Percentiles rank a stretch among this genome's conserved stretches.
Evolutionary conservation across 2,888 invertebrate genomes (phyloP).

Genomic region (Machimus atricapillus): DNA sequence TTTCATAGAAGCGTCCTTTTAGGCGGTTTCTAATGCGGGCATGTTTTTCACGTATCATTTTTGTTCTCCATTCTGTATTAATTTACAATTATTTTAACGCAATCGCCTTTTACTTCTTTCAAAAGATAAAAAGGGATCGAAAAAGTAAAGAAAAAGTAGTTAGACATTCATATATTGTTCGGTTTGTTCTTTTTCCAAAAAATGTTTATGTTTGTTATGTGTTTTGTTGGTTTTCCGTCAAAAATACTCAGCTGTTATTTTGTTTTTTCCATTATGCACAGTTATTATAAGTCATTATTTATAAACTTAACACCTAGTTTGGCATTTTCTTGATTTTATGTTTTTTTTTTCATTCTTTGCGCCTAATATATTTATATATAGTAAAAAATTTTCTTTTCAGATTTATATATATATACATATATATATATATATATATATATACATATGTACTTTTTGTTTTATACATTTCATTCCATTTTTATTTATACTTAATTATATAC

Average conservation of each 20-base stretch:
- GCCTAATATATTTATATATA: constrained; percentile 26
- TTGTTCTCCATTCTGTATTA: background rate
- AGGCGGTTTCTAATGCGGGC: background rate
- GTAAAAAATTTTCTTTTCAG: constrained; percentile 24
- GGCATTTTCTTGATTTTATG: constrained; percentile 25
- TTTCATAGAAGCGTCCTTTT: background rate
- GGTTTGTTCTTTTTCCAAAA: background rate
- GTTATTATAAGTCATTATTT: constrained; percentile 16
- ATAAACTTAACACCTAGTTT: constrained; percentile 33
- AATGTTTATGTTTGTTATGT: background rate
- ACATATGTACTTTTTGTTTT: background rate
- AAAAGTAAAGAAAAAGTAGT: background rate
- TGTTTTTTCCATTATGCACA: background rate
- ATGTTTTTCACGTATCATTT: background rate
- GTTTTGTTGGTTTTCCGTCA: background rate
- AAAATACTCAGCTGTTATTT: background rate
- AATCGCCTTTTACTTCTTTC: background rate
- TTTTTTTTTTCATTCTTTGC: constrained; percentile 3
- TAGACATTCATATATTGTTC: background rate
- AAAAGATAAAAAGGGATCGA: background rate
- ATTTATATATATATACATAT: background rate
- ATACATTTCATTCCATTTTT: constrained; percentile 4
- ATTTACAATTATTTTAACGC: background rate
- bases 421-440: background rate
- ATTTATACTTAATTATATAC: constrained; percentile 11